phyloP scores from a whole-genome alignment of 2,888 invertebrate species.

The Drosophila recens region DNA sequence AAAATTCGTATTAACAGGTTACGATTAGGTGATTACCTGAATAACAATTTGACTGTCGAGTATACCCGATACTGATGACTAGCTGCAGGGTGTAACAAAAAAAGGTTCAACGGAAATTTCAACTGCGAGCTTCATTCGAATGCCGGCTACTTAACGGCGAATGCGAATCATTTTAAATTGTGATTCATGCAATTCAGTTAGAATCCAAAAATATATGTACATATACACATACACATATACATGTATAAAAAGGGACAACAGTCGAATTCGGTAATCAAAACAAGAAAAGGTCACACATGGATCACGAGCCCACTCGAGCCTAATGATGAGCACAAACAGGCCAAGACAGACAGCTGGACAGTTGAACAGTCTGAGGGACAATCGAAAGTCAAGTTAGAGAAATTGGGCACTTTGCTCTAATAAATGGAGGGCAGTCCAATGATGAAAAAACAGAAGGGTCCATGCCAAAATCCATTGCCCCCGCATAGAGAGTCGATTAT shows the following conservation, averaged over 20 bases:
- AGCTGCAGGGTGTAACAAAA: constrained; percentile 14
- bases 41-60: not conserved
- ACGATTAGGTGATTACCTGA: not conserved
- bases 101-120: constrained; percentile 58
- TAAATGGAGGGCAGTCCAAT: constrained; percentile 43
- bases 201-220: no score
- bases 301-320: constrained; percentile 52
- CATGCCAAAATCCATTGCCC: constrained; percentile 1
- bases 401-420: constrained; percentile 49
- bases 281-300: constrained; percentile 64
- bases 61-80: not conserved
- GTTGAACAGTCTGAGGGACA: constrained; percentile 16
- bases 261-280: constrained; percentile 55
- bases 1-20: not conserved
- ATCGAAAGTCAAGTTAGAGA: constrained; percentile 45
- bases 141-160: constrained; percentile 71
- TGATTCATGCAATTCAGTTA: constrained; percentile 57
- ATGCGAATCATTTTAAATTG: constrained; percentile 80
- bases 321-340: constrained; percentile 53
- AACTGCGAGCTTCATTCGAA: constrained; percentile 42
- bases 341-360: constrained; percentile 10
- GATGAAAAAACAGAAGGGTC: constrained; percentile 10
- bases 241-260: constrained; percentile 42
- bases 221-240: not conserved
- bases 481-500: constrained; percentile 22